These are phyloP conservation scores for Alloplasta piceator DNA, from an alignment of 2,888 invertebrate species.

Conservation along the genomic window DNA sequence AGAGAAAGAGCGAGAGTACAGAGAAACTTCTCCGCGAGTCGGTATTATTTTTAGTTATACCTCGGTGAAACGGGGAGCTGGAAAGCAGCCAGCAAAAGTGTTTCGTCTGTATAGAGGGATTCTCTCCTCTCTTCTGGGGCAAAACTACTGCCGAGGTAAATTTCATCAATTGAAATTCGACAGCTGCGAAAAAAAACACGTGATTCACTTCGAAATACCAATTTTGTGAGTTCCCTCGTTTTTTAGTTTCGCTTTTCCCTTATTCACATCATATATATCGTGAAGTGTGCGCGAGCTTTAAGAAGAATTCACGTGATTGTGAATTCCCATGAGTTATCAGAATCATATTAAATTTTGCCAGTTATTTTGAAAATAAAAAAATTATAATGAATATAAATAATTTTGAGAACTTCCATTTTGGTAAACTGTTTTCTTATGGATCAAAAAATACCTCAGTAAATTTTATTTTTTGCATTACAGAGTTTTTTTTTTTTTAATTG, in stretches of 20 bases:
- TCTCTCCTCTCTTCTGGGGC: not conserved
- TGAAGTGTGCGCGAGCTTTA: slow-evolving; percentile 8
- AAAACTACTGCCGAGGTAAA: slow-evolving; percentile 43
- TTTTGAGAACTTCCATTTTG: too few species aligned
- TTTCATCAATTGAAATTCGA: slow-evolving; percentile 57
- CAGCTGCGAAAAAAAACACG: slow-evolving; percentile 45
- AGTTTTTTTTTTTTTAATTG: too few species aligned
- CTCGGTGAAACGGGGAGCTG: slow-evolving; percentile 60
- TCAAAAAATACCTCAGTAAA: too few species aligned
- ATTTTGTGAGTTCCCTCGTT: slow-evolving; percentile 49
- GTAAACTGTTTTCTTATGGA: too few species aligned
- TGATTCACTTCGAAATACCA: slow-evolving; percentile 55
- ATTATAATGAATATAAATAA: too few species aligned
- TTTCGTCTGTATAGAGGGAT: slow-evolving; percentile 40
- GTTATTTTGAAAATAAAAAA: too few species aligned
- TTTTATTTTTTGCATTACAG: too few species aligned
- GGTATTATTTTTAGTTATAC: slow-evolving; percentile 63
- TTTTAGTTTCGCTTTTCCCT: slow-evolving; percentile 21
- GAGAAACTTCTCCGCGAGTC: slow-evolving; percentile 40
- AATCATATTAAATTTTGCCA: too few species aligned
- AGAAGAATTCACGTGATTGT: too few species aligned
- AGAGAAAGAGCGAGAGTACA: not conserved
- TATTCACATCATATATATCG: slow-evolving; percentile 10
- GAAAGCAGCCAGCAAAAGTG: slow-evolving; percentile 59
- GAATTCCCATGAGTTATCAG: too few species aligned